Evolutionary conservation across 2,797 vertebrate species (phyloP), one percentile per base, ranked within the genome.

Genomic region (Arnoldichthys spilopterus): DNA sequence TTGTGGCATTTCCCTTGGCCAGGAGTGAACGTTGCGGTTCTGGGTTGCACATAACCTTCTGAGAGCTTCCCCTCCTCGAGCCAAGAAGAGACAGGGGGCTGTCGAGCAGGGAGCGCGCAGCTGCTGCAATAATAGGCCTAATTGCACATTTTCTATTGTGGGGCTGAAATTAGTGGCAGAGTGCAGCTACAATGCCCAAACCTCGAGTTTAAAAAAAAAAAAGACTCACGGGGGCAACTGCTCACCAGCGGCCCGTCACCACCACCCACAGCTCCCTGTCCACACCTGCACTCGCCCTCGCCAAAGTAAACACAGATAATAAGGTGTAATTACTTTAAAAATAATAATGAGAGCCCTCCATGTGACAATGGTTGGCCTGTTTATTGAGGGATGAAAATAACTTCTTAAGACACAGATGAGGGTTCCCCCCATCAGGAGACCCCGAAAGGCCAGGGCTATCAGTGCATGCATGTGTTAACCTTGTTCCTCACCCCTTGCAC

Each of bases 291-390:
- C 91, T 91, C 95, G 87, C 92, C 92, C 93, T 91, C 88, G 94
- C 95, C 94, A 97, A 97, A 95, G 95, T 97, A 98, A 99, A 98
- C 95, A 97, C 94, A 94, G 93, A 96, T 96, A 98, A 97, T 96
- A 96, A 96, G 95, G 91, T 93, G 92, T 97, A 98, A 99, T 98
- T 98, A 96, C 96, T 95, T 94, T 91, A 92, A 95, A 97, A 97
- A 96, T 96, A 97, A 94, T 94, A 94, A 94, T 87, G 88, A 94
- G 93, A 90, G 86, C 92, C 92, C 93, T 91, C 89, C 87, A 93
- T 89, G 93, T 95, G 96, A 96, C 95, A 97, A 96, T 94, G 94
- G 83, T 66, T 89, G 91, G 92, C 92, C 96, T 97, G 94, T 96
- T 95, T 95, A 94, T 95, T 93, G 92, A 92, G 90, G 93, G 90